A percentile compares a stretch with the other conserved stretches of the same genome.
Conservation (phyloP, 2,113 vertebrate species). For the Myiagra hebetior region DNA sequence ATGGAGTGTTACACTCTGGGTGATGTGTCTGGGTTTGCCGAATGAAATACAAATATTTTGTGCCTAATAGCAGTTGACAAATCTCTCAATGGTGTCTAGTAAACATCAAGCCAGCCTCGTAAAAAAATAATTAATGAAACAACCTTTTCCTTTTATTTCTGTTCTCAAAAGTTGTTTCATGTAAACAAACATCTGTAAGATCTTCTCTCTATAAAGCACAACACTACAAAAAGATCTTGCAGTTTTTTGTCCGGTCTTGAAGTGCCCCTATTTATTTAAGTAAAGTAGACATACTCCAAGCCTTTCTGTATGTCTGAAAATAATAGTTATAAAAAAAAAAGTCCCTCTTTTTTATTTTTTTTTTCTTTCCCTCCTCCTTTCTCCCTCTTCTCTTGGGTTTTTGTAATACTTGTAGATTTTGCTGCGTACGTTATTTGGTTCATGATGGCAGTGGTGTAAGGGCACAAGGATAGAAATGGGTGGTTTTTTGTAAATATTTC, state of each 20-base stretch:
- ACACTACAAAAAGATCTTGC: slow-evolving; percentile 77
- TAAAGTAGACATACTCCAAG: slow-evolving; percentile 33
- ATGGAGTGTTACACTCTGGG: slow-evolving; percentile 45
- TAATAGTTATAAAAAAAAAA: slow-evolving; percentile 3
- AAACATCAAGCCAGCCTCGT: slow-evolving; percentile 67
- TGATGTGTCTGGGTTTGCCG: slow-evolving; percentile 16
- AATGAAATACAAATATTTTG: slow-evolving; percentile 38
- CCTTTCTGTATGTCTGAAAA: slow-evolving; percentile 47
- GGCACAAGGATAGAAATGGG: slow-evolving; percentile 70
- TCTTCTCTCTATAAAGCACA: slow-evolving; percentile 78
- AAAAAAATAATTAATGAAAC: slow-evolving; percentile 32
- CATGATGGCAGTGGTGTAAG: slow-evolving; percentile 67
- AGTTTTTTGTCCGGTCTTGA: slow-evolving; percentile 64
- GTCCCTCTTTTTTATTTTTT: background rate
- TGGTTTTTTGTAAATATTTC: slow-evolving; percentile 75
- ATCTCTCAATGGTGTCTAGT: slow-evolving; percentile 64
- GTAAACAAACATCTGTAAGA: slow-evolving; percentile 65
- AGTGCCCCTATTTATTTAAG: slow-evolving; percentile 78
- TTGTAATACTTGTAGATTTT: slow-evolving; percentile 56
- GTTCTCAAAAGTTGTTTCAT: slow-evolving; percentile 42
- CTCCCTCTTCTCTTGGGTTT: slow-evolving; percentile 5
- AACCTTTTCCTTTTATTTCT: slow-evolving; percentile 47
- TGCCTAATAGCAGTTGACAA: slow-evolving; percentile 66
- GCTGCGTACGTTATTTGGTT: slow-evolving; percentile 22
- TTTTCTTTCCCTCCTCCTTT: background rate